A percentile compares a stretch with the other conserved stretches of the same genome.
Evolutionary conservation across 2,888 invertebrate genomes (phyloP).

Genomic region (Eristalinus sepulchralis): DNA sequence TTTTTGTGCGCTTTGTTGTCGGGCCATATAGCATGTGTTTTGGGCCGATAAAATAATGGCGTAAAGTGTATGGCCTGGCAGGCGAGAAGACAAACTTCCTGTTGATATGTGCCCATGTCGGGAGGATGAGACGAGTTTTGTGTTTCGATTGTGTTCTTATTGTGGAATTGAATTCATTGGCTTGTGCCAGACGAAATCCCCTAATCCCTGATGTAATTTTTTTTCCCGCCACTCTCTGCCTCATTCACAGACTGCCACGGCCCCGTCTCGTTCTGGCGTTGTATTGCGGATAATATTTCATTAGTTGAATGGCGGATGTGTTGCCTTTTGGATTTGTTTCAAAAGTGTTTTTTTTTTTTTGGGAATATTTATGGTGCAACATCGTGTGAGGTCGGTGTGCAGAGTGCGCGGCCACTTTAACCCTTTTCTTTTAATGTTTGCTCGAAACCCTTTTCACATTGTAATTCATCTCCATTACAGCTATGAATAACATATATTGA

Average conservation of each 20-base stretch:
- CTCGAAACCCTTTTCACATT: background rate
- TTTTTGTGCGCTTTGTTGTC: conserved; percentile 26
- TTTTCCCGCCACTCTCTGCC: conserved; percentile 32
- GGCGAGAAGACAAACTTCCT: conserved; percentile 70
- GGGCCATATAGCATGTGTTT: conserved; percentile 62
- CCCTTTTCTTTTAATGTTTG: conserved; percentile 22
- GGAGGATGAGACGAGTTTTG: conserved; percentile 23
- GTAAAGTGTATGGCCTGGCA: conserved; percentile 65
- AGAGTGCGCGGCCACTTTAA: conserved; percentile 4
- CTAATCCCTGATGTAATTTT: conserved; percentile 71
- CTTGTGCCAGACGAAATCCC: conserved; percentile 71
- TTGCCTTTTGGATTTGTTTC: conserved; percentile 60
- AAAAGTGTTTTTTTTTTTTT: conserved; percentile 50
- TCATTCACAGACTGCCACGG: background rate
- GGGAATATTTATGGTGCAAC: conserved; percentile 48
- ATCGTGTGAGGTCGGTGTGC: conserved; percentile 6
- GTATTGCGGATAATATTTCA: conserved; percentile 71
- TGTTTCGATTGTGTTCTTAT: conserved; percentile 60
- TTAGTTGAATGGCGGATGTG: conserved; percentile 60
- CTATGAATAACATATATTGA: background rate
- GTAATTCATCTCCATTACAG: background rate
- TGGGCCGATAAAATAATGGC: conserved; percentile 67
- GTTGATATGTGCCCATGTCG: conserved; percentile 62
- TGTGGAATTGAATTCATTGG: conserved; percentile 70
- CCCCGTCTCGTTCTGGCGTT: conserved; percentile 5